A percentile compares a stretch with the other conserved stretches of the same genome.
These are phyloP conservation scores for Pseudochromis fuscus DNA, from an alignment of 2,797 vertebrate species.

Conservation along the genomic window DNA sequence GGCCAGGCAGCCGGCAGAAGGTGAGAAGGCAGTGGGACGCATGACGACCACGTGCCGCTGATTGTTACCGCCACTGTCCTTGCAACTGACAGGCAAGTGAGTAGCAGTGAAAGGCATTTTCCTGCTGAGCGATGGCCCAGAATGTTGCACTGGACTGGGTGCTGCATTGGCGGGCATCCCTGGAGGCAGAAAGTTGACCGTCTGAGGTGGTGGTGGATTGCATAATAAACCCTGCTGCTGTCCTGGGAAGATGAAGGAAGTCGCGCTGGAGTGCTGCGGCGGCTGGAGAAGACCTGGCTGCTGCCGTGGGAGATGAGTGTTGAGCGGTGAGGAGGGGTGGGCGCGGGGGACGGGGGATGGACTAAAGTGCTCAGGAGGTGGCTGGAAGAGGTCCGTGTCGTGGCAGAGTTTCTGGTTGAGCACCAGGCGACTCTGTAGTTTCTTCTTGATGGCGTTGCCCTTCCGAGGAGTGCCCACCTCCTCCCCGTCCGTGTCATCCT, in stretches of 20 bases:
- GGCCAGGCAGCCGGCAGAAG: constrained; percentile 91
- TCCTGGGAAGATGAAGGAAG: constrained; percentile 81
- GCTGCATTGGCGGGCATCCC: constrained; percentile 88
- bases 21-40: constrained; percentile 92
- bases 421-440: constrained; percentile 92
- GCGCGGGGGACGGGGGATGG: constrained; percentile 88
- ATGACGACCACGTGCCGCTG: constrained; percentile 90
- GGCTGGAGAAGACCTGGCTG: constrained; percentile 82
- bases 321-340: constrained; percentile 82
- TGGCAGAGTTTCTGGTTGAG: constrained; percentile 92
- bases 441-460: constrained; percentile 91
- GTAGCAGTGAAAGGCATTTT: constrained; percentile 85
- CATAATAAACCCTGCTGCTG: constrained; percentile 93
- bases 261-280: constrained; percentile 86
- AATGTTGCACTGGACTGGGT: constrained; percentile 88
- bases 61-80: constrained; percentile 78
- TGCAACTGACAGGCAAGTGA: constrained; percentile 84
- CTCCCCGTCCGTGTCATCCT: constrained; percentile 89
- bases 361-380: constrained; percentile 96
- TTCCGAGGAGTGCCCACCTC: constrained; percentile 90
- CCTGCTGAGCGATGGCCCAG: constrained; percentile 88
- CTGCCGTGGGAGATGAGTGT: constrained; percentile 83
- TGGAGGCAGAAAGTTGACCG: constrained; percentile 93
- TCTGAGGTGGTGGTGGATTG: constrained; percentile 96
- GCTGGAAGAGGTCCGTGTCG: constrained; percentile 86